Evolutionary conservation across 64 coral and sea anemone species (phyloP), one percentile per base, ranked within the genome.

Genomic region (Dendronephthya gigantea): DNA sequence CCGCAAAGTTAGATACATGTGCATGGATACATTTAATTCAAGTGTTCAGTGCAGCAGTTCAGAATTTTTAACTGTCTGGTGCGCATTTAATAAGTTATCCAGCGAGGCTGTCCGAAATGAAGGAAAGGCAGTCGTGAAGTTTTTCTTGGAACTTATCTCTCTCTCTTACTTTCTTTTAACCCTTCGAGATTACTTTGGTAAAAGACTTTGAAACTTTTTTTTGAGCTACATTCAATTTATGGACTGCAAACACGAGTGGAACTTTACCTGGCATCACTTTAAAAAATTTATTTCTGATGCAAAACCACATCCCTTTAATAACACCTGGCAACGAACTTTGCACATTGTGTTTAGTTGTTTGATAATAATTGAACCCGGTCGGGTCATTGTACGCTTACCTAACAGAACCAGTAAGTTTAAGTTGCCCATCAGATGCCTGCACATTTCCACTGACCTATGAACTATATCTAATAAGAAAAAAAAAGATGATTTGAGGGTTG

Each of bases 231-330:
- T 36, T 33, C 27, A 9, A 19, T 36, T 29, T 79, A 79, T 33
- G 72, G 15, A 74, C 68, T 35, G 68, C 2, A 39, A 79, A 79
- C 37, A 35, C 72, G 0, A 79, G 32, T 13, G 72, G 27, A 0
- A 79, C 36, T 79, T 79, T 79, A 33, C 72, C 72, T 79, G 37
- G 5, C 10, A 33, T 14, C 36, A 79, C 72, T 17, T 79, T 34
- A 34, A 79, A 79, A 34, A 79, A 29, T 19, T 79, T 79, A 19
- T 79, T 79, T 36, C 9, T 19, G 17, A 79, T 9, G 28, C 72
- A 79, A 79, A 79, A 79, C 72, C 72, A 79, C 72, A 79, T 79
- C 27, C 72, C 72, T 39, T 79, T 79, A 19, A 79, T 39, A 35
- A 79, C 72, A 79, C 36, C 72, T 13, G 72, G 27, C 72, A 79